Conservation (phyloP, 1,140 invertebrate species). For the Eumeta japonica region DNA sequence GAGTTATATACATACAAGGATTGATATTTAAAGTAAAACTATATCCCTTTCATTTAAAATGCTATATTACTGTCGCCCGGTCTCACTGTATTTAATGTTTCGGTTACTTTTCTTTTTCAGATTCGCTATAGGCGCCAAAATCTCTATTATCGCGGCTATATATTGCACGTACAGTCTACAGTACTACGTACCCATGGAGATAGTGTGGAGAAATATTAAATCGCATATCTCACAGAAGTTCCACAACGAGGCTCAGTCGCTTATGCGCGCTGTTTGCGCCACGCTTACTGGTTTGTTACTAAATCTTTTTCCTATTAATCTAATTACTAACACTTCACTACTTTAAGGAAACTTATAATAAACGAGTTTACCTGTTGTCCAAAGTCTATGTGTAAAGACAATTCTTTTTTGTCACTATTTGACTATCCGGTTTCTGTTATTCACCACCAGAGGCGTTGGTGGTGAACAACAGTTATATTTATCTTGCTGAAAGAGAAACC, state of each 20-base stretch:
- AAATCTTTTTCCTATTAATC: no score
- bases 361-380: not conserved
- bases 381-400: no score
- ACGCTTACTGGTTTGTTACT: conserved; percentile 30
- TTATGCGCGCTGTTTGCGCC: conserved; percentile 41
- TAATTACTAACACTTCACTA: no score
- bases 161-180: conserved; percentile 85
- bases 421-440: not conserved
- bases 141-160: conserved; percentile 76
- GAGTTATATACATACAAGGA: no score
- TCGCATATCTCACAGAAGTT: conserved; percentile 26
- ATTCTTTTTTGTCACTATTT: not conserved
- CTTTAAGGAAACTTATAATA: no score
- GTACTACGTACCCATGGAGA: conserved; percentile 79
- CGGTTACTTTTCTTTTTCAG: conserved; percentile 21
- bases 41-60: conserved; percentile 2
- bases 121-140: conserved; percentile 69
- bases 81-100: no score
- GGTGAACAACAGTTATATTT: no score
- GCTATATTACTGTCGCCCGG: no score
- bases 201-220: conserved; percentile 59
- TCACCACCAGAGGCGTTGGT: no score
- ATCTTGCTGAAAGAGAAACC: no score
- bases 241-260: conserved; percentile 30
- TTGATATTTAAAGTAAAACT: not conserved